Percentiles rank a stretch among this genome's conserved stretches.
Conservation (phyloP, 2,888 invertebrate species). For the Clitarchus hookeri region DNA sequence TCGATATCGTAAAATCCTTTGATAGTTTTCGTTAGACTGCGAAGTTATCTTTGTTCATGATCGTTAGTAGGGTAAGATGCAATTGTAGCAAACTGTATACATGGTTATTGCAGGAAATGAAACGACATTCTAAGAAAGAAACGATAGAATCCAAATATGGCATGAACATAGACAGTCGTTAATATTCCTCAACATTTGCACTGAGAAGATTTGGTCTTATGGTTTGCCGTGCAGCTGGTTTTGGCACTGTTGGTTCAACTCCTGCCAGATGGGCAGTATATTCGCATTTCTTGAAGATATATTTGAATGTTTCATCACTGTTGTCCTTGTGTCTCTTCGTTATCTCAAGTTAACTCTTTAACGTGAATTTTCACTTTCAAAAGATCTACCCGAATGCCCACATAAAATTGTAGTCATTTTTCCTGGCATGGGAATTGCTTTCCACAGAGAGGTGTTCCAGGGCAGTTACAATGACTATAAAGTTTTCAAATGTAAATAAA, state of each 20-base stretch:
- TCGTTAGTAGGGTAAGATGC: too few species aligned
- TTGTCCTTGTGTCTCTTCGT: neutral
- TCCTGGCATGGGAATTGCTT: neutral
- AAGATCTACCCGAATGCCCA: neutral
- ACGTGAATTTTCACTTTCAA: neutral
- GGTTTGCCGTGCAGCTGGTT: too few species aligned
- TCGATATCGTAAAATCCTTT: neutral
- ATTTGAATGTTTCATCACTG: neutral
- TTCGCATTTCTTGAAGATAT: neutral
- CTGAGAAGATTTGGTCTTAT: too few species aligned
- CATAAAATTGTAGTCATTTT: neutral
- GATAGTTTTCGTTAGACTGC: neutral
- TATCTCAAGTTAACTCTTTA: neutral
- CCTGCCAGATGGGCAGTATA: neutral
- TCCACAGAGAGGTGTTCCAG: too few species aligned
- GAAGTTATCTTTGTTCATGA: neutral
- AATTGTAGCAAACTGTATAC: too few species aligned
- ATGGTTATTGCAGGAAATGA: neutral
- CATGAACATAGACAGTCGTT: neutral
- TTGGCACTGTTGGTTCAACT: too few species aligned
- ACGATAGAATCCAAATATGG: conserved; percentile 28
- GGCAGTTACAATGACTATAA: too few species aligned
- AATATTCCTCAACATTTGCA: neutral
- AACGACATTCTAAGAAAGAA: neutral
- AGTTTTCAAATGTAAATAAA: too few species aligned